Conservation (phyloP, 53 echinoderm and acorn worm species). For the Holothuria scabra region DNA sequence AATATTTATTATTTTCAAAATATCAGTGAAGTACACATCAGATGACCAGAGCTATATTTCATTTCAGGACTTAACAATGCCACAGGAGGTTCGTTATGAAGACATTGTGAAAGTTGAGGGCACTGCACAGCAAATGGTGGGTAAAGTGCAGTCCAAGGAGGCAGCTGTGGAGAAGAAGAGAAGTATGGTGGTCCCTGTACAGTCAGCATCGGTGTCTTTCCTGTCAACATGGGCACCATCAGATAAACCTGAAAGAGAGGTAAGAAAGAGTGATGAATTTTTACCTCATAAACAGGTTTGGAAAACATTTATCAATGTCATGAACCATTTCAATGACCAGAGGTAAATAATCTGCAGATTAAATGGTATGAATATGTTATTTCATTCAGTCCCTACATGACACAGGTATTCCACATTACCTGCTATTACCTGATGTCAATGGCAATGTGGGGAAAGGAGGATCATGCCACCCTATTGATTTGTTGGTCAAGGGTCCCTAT, state of each 20-base stretch:
- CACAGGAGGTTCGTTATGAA: conserved; percentile 77
- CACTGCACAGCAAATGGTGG: conserved; percentile 57
- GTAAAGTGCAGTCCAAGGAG: conserved; percentile 59
- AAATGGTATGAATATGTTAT: too few relatives aligned
- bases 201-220: conserved; percentile 90
- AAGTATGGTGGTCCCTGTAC: conserved; percentile 55
- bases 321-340: too few relatives aligned
- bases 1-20: not conserved
- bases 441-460: too few relatives aligned
- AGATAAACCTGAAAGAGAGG: conserved; percentile 54
- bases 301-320: too few relatives aligned
- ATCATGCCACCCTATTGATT: too few relatives aligned
- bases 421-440: too few relatives aligned
- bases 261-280: not conserved
- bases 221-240: conserved; percentile 92
- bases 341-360: too few relatives aligned
- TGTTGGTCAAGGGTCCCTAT: too few relatives aligned
- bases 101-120: conserved; percentile 94
- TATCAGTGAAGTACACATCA: not conserved
- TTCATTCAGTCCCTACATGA: too few relatives aligned
- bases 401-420: too few relatives aligned
- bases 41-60: not conserved
- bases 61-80: conserved; percentile 43
- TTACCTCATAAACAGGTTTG: too few relatives aligned
- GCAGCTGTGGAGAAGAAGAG: conserved; percentile 43